Evolutionary conservation across 1,140 invertebrate species (phyloP).

Genomic region (Bombus polaris): DNA sequence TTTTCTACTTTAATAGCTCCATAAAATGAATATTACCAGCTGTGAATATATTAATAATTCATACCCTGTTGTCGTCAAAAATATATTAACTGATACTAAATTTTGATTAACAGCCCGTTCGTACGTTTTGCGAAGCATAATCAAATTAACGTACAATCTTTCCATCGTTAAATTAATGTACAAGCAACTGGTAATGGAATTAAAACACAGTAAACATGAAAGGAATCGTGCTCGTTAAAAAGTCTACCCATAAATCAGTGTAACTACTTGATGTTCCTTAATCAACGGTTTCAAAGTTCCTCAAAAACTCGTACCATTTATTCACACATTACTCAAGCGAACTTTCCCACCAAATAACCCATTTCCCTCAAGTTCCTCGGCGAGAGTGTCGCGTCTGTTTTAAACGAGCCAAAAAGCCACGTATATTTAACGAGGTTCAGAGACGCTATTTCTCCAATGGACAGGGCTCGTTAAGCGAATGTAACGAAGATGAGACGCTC

Average conservation of each 20-base stretch:
- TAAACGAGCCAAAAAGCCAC: not conserved
- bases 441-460: not conserved
- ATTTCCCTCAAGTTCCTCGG: not conserved
- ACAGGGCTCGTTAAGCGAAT: not conserved
- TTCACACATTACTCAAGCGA: not conserved
- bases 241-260: not conserved
- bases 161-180: not conserved
- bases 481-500: constrained; percentile 8
- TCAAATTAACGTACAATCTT: not conserved
- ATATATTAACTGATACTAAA: not conserved
- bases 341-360: not conserved
- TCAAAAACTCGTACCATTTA: not conserved
- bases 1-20: not conserved
- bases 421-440: not conserved
- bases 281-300: not conserved
- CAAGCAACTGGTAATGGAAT: not conserved
- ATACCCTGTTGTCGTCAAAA: not conserved
- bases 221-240: not conserved
- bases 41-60: not conserved
- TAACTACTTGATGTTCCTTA: not conserved
- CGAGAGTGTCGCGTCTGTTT: not conserved
- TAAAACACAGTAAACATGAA: not conserved
- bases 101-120: not conserved
- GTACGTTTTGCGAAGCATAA: not conserved
- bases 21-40: not conserved